Evolutionary conservation across 2,888 invertebrate species (phyloP).

Genomic region (Amiota mariae): DNA sequence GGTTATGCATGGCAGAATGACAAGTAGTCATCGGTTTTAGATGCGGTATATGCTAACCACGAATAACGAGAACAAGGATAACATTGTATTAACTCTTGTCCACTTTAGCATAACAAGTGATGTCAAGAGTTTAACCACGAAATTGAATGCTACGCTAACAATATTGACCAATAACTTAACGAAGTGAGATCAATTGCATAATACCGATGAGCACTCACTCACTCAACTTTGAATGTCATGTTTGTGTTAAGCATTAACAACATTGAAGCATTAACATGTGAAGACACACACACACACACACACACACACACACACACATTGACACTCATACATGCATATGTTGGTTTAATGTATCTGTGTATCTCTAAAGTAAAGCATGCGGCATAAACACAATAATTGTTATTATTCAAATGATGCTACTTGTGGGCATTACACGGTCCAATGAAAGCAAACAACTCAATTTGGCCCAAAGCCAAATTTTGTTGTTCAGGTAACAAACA

Average conservation of each 20-base stretch:
- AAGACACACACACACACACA: slow-evolving; percentile 14
- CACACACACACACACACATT: slow-evolving; percentile 7
- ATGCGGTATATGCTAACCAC: too few species aligned
- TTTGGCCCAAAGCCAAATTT: slow-evolving; percentile 44
- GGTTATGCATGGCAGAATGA: too few species aligned
- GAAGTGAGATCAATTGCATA: background rate
- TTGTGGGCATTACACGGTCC: slow-evolving; percentile 44
- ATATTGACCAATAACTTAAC: slow-evolving; percentile 12
- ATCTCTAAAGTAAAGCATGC: slow-evolving; percentile 46
- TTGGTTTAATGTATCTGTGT: slow-evolving; percentile 10
- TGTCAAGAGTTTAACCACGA: too few species aligned
- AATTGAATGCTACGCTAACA: background rate
- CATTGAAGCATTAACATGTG: background rate
- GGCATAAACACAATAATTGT: slow-evolving; percentile 65
- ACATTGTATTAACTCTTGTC: too few species aligned
- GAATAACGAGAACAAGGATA: too few species aligned
- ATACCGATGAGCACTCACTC: slow-evolving; percentile 26
- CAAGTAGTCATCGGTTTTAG: too few species aligned
- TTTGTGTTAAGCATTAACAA: slow-evolving; percentile 2
- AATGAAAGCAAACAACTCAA: slow-evolving; percentile 24
- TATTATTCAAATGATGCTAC: slow-evolving; percentile 63
- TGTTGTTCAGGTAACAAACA: slow-evolving; percentile 39
- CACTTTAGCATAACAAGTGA: too few species aligned
- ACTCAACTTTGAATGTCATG: slow-evolving; percentile 36
- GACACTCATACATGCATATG: background rate